Percentiles rank a stretch among this genome's conserved stretches.
phyloP scores from a whole-genome alignment of 2,888 invertebrate genomes.

The Synergus itoensis region DNA sequence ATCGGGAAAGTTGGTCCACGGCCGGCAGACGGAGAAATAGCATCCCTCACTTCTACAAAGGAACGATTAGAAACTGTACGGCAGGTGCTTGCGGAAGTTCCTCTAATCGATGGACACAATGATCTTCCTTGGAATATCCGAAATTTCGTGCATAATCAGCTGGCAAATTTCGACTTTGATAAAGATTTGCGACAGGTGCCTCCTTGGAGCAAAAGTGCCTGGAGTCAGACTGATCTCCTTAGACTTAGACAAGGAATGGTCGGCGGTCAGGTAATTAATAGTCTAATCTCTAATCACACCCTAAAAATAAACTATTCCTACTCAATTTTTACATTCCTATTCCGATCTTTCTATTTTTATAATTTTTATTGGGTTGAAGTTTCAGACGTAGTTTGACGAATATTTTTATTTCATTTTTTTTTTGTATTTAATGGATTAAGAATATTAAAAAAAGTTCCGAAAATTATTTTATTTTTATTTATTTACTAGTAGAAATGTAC shows the following conservation, averaged over 20 bases:
- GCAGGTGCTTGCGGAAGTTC: constrained; percentile 83
- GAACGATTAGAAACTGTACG: constrained; percentile 82
- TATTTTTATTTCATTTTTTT: too few species aligned
- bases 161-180: constrained; percentile 83
- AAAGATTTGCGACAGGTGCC: constrained; percentile 84
- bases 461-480: too few species aligned
- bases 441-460: too few species aligned
- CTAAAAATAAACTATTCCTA: too few species aligned
- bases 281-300: background rate
- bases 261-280: constrained; percentile 83
- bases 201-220: constrained; percentile 87
- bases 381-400: too few species aligned
- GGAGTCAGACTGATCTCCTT: constrained; percentile 89
- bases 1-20: constrained; percentile 73
- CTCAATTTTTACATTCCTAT: too few species aligned
- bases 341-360: too few species aligned
- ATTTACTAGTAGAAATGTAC: too few species aligned
- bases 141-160: constrained; percentile 90
- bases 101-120: constrained; percentile 85
- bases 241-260: constrained; percentile 87
- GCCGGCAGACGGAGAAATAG: constrained; percentile 69
- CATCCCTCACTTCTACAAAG: constrained; percentile 79
- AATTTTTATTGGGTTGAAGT: too few species aligned
- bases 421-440: too few species aligned
- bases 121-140: constrained; percentile 91